Conservation (phyloP, 1,140 invertebrate species). For the Muscidifurax raptorellus region DNA sequence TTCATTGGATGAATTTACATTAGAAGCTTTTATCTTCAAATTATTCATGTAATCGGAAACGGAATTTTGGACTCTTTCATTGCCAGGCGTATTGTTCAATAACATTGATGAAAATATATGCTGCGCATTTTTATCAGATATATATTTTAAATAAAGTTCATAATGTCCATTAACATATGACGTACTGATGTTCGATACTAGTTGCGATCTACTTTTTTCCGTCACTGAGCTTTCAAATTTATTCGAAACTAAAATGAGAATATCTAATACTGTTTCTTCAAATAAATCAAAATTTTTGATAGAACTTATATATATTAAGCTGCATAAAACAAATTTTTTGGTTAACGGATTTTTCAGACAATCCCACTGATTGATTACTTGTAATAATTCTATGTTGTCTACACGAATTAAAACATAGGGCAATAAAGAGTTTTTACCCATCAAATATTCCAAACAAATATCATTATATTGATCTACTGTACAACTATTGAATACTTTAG, state of each 20-base stretch:
- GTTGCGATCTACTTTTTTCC: background rate
- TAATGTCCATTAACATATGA: background rate
- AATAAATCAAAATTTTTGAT: background rate
- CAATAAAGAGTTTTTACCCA: background rate
- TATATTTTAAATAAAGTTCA: conserved; percentile 1
- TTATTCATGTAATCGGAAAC: background rate
- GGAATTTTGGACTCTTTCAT: background rate
- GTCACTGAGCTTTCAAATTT: background rate
- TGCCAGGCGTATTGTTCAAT: background rate
- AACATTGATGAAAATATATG: background rate
- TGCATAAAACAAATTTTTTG: background rate
- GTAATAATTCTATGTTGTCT: background rate
- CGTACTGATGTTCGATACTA: background rate
- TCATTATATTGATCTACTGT: background rate
- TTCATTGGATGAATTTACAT: background rate
- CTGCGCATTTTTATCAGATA: background rate
- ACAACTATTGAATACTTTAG: background rate
- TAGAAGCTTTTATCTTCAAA: background rate
- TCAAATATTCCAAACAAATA: background rate
- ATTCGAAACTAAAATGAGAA: background rate
- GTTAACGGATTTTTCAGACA: background rate
- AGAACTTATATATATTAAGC: background rate
- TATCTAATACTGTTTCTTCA: background rate
- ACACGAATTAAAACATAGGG: background rate
- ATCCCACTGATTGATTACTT: background rate